Base-by-base conservation (phyloP, 2,113 vertebrate genomes). In the Amphilophus citrinellus region DNA sequence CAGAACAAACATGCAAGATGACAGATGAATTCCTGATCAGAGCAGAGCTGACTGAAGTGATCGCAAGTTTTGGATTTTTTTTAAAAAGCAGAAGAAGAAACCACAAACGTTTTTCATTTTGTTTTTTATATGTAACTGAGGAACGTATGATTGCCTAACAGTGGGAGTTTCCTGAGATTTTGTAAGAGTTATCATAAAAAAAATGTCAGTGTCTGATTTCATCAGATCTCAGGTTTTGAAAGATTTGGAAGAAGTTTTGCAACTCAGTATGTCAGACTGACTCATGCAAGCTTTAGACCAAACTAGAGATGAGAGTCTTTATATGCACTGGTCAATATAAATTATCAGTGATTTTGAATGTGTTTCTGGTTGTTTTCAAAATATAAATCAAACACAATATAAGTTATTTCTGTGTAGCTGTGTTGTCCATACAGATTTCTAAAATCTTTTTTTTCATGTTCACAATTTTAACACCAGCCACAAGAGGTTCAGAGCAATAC, bases 331-430 rank as follows among this genome's bases (percentile, higher is more conserved):
- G 5, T 50, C 47, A 50, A 17, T 50, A 50, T 14, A 50, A 50
- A 50, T 17, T 5, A 50, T 50, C 14, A 4, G 47, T 17, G 27
- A 50, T 24, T 20, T 32, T 79, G 56, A 44, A 61, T 81, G 50
- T 10, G 44, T 32, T 81, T 39, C 57, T 42, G 47, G 35, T 76
- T 83, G 62, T 80, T 81, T 81, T 76, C 61, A 78, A 61, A 76
- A 50, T 58, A 73, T 75, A 10, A 83, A 82, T 86, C 24, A 86
- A 90, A 82, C 14, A 14, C 14, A 14, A 1, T 4, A 77, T 3
- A 20, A 11, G 8, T 24, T n/a, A 0, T 76, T 44, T 61, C 5
- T 61, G 0, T 76, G 15, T 13, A 59, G 3, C 20, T 82, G 14
- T 53, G 44, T 27, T 53, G 20, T 32, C 2, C 0, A 73, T 18